Conservation (phyloP, 1,140 invertebrate genomes). For the Cepaea nemoralis region DNA sequence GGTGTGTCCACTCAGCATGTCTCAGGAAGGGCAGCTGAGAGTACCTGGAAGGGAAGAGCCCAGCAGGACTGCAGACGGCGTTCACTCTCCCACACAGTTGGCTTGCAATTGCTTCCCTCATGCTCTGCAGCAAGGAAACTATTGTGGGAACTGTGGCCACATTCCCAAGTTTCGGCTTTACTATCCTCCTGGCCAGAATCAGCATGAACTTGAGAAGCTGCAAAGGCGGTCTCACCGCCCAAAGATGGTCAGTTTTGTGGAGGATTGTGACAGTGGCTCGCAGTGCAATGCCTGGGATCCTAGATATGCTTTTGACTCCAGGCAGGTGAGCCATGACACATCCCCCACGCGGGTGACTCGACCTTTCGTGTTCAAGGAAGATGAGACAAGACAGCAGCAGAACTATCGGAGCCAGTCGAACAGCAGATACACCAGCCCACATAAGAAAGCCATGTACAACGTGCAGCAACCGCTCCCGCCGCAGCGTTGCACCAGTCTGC, state of each 20-base stretch:
- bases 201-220: background rate
- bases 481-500: background rate
- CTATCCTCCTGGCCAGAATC: background rate
- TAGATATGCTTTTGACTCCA: background rate
- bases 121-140: background rate
- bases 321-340: background rate
- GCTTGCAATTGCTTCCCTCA: background rate
- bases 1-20: background rate
- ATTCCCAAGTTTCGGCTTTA: background rate
- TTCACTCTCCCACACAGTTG: background rate
- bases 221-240: background rate
- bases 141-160: background rate
- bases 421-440: background rate
- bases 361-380: background rate
- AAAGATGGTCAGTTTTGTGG: constrained; percentile 3
- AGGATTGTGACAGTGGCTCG: constrained; percentile 12
- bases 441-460: background rate
- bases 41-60: background rate
- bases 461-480: background rate
- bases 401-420: background rate
- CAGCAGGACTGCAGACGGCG: background rate
- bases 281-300: background rate
- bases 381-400: background rate
- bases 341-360: background rate
- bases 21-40: background rate